Evolutionary conservation across 2,113 vertebrate genomes (phyloP).

Genomic region (Clarias batrachus): DNA sequence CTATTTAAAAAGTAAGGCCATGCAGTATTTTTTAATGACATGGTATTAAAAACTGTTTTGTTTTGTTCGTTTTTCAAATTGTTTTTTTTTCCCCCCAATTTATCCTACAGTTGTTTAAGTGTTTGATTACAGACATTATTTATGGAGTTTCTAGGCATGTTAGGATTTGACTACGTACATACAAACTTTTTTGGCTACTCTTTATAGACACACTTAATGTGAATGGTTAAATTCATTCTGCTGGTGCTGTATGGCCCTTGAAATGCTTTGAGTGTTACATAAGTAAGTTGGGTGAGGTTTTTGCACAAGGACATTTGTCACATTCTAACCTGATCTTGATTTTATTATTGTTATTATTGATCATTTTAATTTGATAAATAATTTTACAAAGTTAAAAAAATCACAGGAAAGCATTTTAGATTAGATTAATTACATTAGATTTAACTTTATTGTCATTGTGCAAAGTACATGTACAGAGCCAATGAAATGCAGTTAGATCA

Average conservation of each 20-base stretch:
- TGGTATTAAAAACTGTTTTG: neutral
- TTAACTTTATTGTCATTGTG: too few species aligned
- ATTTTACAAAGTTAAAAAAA: too few species aligned
- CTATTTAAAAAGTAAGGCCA: neutral
- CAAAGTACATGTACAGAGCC: too few species aligned
- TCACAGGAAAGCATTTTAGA: too few species aligned
- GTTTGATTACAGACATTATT: neutral
- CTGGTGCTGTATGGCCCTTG: neutral
- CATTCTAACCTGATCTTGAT: neutral
- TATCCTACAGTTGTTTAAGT: neutral
- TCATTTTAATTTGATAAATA: too few species aligned
- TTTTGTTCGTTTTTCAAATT: neutral
- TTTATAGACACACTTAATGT: neutral
- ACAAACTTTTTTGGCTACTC: neutral
- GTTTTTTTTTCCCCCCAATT: neutral
- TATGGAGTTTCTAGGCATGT: too few species aligned
- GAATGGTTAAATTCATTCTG: neutral
- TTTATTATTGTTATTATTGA: neutral
- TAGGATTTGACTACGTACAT: neutral
- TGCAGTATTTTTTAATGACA: neutral
- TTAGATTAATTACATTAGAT: too few species aligned
- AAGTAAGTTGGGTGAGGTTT: too few species aligned
- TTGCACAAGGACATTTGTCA: neutral
- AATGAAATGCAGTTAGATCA: too few species aligned
- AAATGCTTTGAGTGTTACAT: neutral